Base-by-base conservation (phyloP, 2,113 vertebrate species). In the Ia io region DNA sequence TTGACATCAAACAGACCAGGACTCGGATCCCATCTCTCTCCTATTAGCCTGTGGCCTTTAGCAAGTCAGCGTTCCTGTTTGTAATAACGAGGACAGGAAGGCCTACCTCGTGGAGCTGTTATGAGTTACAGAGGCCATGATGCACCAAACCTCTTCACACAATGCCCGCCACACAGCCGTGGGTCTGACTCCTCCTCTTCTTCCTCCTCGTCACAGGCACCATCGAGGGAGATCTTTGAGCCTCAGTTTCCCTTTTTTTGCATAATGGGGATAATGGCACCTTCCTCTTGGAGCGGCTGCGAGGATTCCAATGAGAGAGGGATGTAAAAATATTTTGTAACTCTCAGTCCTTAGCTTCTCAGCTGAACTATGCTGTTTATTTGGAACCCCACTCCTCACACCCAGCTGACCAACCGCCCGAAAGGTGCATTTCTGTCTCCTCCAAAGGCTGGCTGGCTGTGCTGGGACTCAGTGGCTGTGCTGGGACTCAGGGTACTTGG, bases 241-340 rank as follows among this genome's bases (percentile, higher is more conserved):
- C 37, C 78, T 86, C 47, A 37, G 32, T 90, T 85, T 94, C 40
- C 63, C 65, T 69, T 83, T 82, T 83, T 49, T 49, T 61, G 69
- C 59, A 17, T 12, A 23, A 9, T 35, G 35, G 35, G 23, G 30
- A 37, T 69, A 40, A 37, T 3, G 30, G 14, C 18, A 17, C 37
- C 59, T 86, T 84, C 44, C 28, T 86, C 74, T 67, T 11, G 76
- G 61, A 83, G 76, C 9, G 17, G 13, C n/a, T 67, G 25, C 37
- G 87, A 94, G 69, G 40, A 22, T 84, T 70, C 84, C 53, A 35
- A 0, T 20, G 25, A 51, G 70, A 74, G 77, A 83, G 69, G 23
- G 37, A 49, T 14, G 47, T 77, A 63, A 91, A 80, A 37, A 22
- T 37, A 59, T 77, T 65, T 74, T 49, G 44, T 56, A 65, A 73